phyloP scores from a whole-genome alignment of 1,140 invertebrate genomes.

The Sitophilus oryzae region DNA sequence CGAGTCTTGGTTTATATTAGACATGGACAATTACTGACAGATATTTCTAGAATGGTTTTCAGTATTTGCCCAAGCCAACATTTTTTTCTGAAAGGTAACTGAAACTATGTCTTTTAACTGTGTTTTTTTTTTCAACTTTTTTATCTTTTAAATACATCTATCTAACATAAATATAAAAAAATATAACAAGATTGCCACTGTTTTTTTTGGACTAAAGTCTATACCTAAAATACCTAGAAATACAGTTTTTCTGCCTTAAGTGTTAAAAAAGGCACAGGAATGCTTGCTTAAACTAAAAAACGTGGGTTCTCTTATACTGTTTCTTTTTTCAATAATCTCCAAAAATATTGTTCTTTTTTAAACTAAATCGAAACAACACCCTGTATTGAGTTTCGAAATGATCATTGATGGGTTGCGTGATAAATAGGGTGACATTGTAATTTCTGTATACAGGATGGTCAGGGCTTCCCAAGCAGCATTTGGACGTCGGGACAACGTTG shows the following conservation, averaged over 20 bases:
- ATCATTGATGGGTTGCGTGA: too few relatives aligned
- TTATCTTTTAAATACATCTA: constrained; percentile 5
- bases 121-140: constrained; percentile 5
- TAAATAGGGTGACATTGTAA: too few relatives aligned
- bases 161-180: neutral
- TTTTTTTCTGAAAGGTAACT: too few relatives aligned
- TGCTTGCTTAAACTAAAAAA: constrained; percentile 23
- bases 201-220: constrained; percentile 6
- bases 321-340: neutral
- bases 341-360: neutral
- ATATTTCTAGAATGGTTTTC: too few relatives aligned
- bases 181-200: constrained; percentile 20
- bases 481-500: too few relatives aligned
- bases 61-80: too few relatives aligned
- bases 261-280: constrained; percentile 24
- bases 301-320: neutral
- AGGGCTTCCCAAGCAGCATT: too few relatives aligned
- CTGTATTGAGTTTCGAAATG: too few relatives aligned
- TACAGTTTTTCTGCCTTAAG: constrained; percentile 14
- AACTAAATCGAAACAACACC: neutral
- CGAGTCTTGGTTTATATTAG: too few relatives aligned
- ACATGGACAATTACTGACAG: too few relatives aligned
- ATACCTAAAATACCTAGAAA: constrained; percentile 10
- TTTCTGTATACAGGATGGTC: too few relatives aligned
- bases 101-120: neutral